Conservation (phyloP, 2,113 vertebrate genomes). For the Odocoileus hemionus region DNA sequence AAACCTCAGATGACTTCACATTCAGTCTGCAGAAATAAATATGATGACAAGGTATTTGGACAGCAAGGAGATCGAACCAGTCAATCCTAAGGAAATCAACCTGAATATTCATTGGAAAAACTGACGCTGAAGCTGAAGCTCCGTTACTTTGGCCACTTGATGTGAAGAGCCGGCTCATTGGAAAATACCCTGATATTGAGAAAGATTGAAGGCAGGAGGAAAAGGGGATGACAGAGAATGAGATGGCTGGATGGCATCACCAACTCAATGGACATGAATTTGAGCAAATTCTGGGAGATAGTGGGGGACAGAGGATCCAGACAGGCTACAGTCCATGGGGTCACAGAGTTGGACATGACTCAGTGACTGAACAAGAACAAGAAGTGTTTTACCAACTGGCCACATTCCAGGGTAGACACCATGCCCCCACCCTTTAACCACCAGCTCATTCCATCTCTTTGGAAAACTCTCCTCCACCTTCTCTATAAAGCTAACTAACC, state of each 20-base stretch:
- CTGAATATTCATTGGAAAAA: background rate
- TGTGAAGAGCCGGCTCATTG: background rate
- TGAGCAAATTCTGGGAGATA: background rate
- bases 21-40: background rate
- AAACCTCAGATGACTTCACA: background rate
- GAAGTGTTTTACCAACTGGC: background rate
- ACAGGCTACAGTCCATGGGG: background rate
- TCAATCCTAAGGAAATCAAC: background rate
- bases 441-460: rapidly evolving
- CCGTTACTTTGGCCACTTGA: background rate
- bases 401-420: rapidly evolving
- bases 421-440: rapidly evolving
- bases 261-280: background rate
- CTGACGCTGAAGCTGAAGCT: background rate
- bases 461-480: background rate
- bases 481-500: background rate
- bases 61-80: background rate
- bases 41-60: background rate
- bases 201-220: background rate
- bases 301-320: background rate
- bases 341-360: background rate
- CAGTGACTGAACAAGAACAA: background rate
- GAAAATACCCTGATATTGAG: background rate
- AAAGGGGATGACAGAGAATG: background rate
- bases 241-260: background rate